Percentiles rank a stretch among this genome's conserved stretches.
phyloP scores from a whole-genome alignment of 2,888 invertebrate species.

The Metacarcinus magister region DNA sequence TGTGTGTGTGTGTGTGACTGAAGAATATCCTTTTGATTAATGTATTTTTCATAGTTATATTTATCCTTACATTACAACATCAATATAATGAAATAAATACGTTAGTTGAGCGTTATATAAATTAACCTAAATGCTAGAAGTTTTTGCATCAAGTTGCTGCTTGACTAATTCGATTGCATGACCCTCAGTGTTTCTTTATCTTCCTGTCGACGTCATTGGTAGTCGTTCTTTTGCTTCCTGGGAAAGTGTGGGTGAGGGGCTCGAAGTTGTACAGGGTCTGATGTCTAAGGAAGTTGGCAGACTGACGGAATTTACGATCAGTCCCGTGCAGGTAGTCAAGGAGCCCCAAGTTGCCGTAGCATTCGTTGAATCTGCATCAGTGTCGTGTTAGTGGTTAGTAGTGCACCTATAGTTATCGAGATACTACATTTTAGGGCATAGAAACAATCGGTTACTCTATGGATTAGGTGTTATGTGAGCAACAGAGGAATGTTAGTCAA shows the following conservation, averaged over 20 bases:
- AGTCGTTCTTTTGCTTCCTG: slow-evolving; percentile 55
- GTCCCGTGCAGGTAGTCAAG: slow-evolving; percentile 93
- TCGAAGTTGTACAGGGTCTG: slow-evolving; percentile 84
- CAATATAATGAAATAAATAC: not conserved
- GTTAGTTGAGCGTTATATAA: not conserved
- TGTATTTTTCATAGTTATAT: too few relatives aligned
- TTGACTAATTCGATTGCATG: not conserved
- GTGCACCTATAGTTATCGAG: not conserved
- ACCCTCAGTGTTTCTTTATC: not conserved
- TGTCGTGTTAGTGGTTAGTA: not conserved
- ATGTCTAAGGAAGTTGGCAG: slow-evolving; percentile 90
- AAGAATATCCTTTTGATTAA: too few relatives aligned
- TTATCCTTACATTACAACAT: too few relatives aligned
- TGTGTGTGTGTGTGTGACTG: too few relatives aligned
- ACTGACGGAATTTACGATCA: slow-evolving; percentile 90
- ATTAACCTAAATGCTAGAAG: not conserved
- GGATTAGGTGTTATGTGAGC: not conserved
- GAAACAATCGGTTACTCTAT: not conserved
- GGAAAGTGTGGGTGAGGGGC: slow-evolving; percentile 84
- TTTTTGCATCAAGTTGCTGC: not conserved
- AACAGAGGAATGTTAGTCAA: not conserved
- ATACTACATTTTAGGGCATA: not conserved
- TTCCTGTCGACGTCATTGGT: not conserved
- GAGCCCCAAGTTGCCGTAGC: slow-evolving; percentile 92
- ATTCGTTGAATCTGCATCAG: slow-evolving; percentile 90